Evolutionary conservation across 2,113 vertebrate species (phyloP).

Genomic region (Rhea americana): DNA sequence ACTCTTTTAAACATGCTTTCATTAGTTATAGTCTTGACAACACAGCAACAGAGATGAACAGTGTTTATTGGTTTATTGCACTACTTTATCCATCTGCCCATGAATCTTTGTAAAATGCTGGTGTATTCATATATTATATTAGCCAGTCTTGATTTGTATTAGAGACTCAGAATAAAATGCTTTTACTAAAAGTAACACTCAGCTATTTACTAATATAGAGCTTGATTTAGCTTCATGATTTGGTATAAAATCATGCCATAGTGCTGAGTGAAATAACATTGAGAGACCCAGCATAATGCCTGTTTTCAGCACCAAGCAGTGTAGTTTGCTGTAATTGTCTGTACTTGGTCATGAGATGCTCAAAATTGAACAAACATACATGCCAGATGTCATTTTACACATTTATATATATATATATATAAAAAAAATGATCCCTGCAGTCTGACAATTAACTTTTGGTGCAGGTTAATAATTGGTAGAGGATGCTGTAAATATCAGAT

Average conservation of each 20-base stretch:
- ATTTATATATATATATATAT: background rate
- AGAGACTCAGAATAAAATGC: background rate
- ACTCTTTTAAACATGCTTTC: slow-evolving; percentile 16
- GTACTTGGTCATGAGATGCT: background rate
- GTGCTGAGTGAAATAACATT: slow-evolving; percentile 31
- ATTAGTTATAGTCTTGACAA: slow-evolving; percentile 42
- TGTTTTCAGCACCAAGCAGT: background rate
- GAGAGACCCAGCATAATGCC: slow-evolving; percentile 12
- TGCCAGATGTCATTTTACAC: slow-evolving; percentile 33
- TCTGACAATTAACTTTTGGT: background rate
- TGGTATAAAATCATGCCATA: background rate
- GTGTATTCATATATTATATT: background rate
- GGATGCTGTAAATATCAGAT: slow-evolving; percentile 1
- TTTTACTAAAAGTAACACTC: background rate
- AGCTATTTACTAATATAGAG: slow-evolving; percentile 13
- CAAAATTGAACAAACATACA: background rate
- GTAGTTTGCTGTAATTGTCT: slow-evolving; percentile 15
- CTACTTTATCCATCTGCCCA: background rate
- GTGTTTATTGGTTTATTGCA: slow-evolving; percentile 40
- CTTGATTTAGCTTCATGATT: background rate
- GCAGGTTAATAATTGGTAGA: background rate
- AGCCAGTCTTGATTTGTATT: background rate
- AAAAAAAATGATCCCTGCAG: background rate
- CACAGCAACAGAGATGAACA: background rate
- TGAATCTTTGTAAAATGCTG: slow-evolving; percentile 11